Evolutionary conservation across 2,888 invertebrate genomes (phyloP), one percentile per base, ranked within the genome.

Genomic region (Xanthostigma xanthostigma): DNA sequence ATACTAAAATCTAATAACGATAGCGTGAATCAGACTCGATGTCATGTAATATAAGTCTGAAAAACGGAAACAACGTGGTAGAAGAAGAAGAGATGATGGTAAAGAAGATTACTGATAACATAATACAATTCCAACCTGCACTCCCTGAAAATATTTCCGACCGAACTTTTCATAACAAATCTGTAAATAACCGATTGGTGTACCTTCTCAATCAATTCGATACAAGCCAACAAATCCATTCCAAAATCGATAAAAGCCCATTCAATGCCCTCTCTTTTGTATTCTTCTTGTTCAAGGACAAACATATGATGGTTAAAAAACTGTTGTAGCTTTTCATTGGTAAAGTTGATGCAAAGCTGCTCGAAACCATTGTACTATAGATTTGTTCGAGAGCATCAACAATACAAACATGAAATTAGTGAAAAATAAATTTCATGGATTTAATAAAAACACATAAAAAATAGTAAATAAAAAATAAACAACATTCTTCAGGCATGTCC

Each of bases 251-350:
- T 90, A 74, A 91, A 91, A 64, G 82, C 81, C 90, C 90, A 91
- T 66, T 86, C 80, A 73, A 91, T 89, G 67, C 89, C 89, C 73
- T 91, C 90, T 60, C 80, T 78, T 67, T 87, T 82, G 73, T 90
- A 91, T 69, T 90, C 89, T 74, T 91, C 90, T 78, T 90, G 90
- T 75, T 90, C 90, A 66, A 91, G 78, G 58, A 91, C 87, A 72
- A 90, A 90, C 90, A 91, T 91, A 76, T 91, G 84, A 67, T 90
- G 89, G 72, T 90, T 90, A 81, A 91, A 91, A 79, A 90, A 91
- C 73, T 91, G 90, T 74, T 91, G 90, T 63, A 91, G 77, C 69
- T 89, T 86, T 76, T 90, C 90, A 71, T 90, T 91, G 67, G 90
- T 91, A 75, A 89, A 91, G 78, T 90, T 90, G 79, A 90, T 90